These are phyloP conservation scores for Antheraea yamamai DNA, from an alignment of 2,888 invertebrate species.

Conservation along the genomic window DNA sequence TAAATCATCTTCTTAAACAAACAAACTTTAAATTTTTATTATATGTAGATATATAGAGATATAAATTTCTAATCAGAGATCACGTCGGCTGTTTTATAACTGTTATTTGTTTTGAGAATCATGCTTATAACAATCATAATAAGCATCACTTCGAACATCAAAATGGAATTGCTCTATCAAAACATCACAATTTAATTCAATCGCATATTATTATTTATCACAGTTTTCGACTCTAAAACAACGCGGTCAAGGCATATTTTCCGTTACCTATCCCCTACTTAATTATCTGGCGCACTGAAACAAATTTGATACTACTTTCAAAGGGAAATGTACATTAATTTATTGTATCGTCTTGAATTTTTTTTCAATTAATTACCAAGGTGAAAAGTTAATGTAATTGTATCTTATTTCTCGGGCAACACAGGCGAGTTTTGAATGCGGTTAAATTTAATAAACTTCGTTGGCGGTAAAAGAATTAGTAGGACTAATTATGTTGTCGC, in stretches of 20 bases:
- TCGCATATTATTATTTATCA: neutral
- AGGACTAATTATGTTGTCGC: slow-evolving; percentile 22
- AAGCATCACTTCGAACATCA: neutral
- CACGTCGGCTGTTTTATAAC: neutral
- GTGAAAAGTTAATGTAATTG: neutral
- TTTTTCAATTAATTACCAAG: slow-evolving; percentile 11
- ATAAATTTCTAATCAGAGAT: neutral
- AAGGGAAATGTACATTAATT: slow-evolving; percentile 10
- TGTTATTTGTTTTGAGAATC: neutral
- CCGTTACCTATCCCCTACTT: neutral
- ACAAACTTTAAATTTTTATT: too few species aligned
- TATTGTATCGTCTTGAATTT: slow-evolving; percentile 2
- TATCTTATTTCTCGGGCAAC: neutral
- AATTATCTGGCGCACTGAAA: slow-evolving; percentile 17
- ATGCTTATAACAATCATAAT: neutral
- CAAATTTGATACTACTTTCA: slow-evolving; percentile 14
- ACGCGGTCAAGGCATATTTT: neutral
- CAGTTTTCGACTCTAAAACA: neutral
- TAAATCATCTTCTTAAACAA: too few species aligned
- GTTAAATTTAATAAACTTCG: slow-evolving; percentile 20
- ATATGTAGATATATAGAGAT: too few species aligned
- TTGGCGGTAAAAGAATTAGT: slow-evolving; percentile 25
- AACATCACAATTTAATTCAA: neutral
- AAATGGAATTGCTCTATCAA: neutral
- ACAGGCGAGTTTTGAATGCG: neutral